Conservation (phyloP, 2,113 vertebrate species). For the Calidris pygmaea region DNA sequence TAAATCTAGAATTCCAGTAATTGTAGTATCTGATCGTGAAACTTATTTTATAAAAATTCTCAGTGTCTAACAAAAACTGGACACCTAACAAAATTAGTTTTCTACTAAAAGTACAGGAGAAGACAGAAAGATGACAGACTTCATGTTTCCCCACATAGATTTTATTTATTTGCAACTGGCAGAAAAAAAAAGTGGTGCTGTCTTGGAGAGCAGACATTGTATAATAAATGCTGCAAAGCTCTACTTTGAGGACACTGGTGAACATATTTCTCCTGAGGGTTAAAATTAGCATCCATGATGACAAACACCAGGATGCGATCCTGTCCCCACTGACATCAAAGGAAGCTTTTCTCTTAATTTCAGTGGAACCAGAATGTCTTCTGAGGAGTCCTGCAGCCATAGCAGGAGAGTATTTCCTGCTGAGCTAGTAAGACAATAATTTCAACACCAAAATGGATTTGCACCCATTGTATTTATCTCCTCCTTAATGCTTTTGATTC, state of each 20-base stretch:
- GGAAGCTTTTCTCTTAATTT: not conserved
- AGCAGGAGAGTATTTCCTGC: not conserved
- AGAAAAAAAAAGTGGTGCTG: not conserved
- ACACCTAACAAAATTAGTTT: not conserved
- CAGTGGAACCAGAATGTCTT: not conserved
- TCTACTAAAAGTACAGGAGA: not conserved
- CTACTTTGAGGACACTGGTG: not conserved
- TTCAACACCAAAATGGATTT: slow-evolving; percentile 33
- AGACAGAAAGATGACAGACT: not conserved
- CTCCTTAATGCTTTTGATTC: slow-evolving; percentile 28
- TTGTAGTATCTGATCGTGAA: not conserved
- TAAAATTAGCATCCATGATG: slow-evolving; percentile 16
- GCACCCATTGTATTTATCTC: slow-evolving; percentile 15
- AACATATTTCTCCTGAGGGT: slow-evolving; percentile 2
- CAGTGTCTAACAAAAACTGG: not conserved
- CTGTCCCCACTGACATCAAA: not conserved
- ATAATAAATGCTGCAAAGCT: not conserved
- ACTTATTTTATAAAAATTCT: not conserved
- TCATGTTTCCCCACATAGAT: not conserved
- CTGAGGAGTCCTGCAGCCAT: not conserved
- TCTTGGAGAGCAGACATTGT: not conserved
- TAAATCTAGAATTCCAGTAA: not conserved
- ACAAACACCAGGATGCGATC: not conserved
- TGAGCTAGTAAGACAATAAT: not conserved
- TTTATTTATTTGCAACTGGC: not conserved